A percentile compares a stretch with the other conserved stretches of the same genome.
These are phyloP conservation scores for Glaucidium brasilianum DNA, from an alignment of 2,113 vertebrate species.

Conservation along the genomic window DNA sequence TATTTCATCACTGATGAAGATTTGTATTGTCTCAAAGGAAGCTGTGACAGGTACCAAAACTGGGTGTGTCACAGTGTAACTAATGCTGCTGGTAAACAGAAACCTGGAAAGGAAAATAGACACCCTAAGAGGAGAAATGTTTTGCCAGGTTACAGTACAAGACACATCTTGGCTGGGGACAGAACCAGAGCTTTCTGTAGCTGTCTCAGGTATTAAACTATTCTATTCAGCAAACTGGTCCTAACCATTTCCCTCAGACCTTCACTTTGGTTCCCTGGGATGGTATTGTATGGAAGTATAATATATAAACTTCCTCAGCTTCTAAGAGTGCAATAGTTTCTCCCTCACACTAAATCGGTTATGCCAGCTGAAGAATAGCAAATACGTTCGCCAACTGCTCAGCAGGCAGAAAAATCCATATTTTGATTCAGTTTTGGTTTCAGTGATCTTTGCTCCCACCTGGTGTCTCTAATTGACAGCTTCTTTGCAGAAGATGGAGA, in stretches of 20 bases:
- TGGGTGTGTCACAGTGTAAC: accelerated
- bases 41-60: neutral
- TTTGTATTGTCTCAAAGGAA: neutral
- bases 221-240: neutral
- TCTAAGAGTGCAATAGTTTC: neutral
- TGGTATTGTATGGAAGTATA: neutral
- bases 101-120: neutral
- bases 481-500: neutral
- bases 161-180: accelerated
- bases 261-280: neutral
- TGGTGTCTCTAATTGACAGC: slow-evolving; percentile 31
- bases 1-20: neutral
- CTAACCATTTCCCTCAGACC: neutral
- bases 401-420: neutral
- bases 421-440: neutral
- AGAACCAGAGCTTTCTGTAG: neutral
- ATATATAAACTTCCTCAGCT: neutral
- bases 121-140: neutral
- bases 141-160: neutral
- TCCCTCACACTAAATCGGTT: neutral
- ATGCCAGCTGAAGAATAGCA: neutral
- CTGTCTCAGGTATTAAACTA: neutral
- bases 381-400: neutral
- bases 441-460: slow-evolving; percentile 33
- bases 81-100: neutral